Evolutionary conservation across 2,113 vertebrate species (phyloP), one percentile per base, ranked within the genome.

Genomic region (Fukomys damarensis): DNA sequence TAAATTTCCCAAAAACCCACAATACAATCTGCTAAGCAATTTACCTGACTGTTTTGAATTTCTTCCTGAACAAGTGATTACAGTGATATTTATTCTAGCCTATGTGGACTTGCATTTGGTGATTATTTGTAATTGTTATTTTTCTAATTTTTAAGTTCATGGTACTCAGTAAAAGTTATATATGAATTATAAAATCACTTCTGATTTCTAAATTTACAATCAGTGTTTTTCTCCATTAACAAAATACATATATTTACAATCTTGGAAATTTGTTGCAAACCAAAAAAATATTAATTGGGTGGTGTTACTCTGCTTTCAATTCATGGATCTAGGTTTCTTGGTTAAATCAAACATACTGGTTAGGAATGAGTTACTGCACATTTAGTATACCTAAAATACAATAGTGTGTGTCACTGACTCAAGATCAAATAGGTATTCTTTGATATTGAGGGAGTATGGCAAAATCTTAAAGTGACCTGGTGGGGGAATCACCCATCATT

Each of bases 1-100:
- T 95, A 56, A 95, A 96, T 92, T 96, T 96, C 96, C 95, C 85
- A 96, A 41, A 91, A 20, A 80, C 61, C 72, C n/a, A 0, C 80
- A 87, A 46, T 94, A 79, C 83, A 97, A 97, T 83, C 93, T 96
- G 85, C 92, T 93, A 88, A 89, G 85, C 93, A 96, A 89, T 95
- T 97, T 94, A 35, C 91, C 38, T 61, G 93, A 76, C 41, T 88
- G 56, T 74, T 97, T 94, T 94, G 82, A 54, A 76, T 89, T 96
- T 93, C 65, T 93, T 49, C 56, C 49, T 66, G 28, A 96, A 92
- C 41, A 91, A 63, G 59, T 95, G 86, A 93, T 95, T 96, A 90
- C 59, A 88, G 10, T 89, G 49, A 68, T 85, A 68, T 72, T 96
- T 97, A 95, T 92, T 94, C 28, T 86, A 35, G n/a, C 76, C 86